Evolutionary conservation across 2,113 vertebrate species (phyloP).

Genomic region (Antigone vipio): DNA sequence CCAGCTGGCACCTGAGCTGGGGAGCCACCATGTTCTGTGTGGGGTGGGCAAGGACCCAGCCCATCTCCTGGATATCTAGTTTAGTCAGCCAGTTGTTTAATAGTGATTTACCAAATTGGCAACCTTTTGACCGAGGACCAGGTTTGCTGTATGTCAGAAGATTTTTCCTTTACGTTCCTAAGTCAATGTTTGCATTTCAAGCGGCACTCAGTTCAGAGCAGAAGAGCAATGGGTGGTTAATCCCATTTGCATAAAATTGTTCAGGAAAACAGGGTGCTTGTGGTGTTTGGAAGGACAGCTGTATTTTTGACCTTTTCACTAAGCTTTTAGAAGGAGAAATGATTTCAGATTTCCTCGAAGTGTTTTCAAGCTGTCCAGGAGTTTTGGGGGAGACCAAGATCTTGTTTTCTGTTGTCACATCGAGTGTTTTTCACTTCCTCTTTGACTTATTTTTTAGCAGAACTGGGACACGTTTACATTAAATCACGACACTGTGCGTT

Average conservation of each 20-base stretch:
- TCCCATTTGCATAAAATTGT: neutral
- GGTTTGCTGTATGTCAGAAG: neutral
- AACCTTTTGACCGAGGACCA: neutral
- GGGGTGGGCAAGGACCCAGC: neutral
- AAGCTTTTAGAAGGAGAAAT: neutral
- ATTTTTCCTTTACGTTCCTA: neutral
- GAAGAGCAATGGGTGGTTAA: neutral
- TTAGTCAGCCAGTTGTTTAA: neutral
- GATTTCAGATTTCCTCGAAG: neutral
- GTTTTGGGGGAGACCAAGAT: neutral
- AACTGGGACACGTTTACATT: neutral
- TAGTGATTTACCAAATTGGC: neutral
- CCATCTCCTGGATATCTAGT: neutral
- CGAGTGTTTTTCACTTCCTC: neutral
- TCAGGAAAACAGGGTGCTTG: neutral
- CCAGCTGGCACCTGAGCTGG: neutral
- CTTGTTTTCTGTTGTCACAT: neutral
- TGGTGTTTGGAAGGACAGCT: neutral
- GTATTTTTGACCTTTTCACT: neutral
- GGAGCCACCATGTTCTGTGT: rapidly evolving
- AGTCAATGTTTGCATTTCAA: neutral
- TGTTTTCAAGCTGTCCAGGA: neutral
- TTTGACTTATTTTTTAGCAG: conserved; percentile 16
- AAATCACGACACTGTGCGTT: neutral
- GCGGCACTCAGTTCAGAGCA: neutral